A percentile compares a stretch with the other conserved stretches of the same genome.
Evolutionary conservation across 2,797 vertebrate genomes (phyloP).

Genomic region (Megalops cyprinoides): DNA sequence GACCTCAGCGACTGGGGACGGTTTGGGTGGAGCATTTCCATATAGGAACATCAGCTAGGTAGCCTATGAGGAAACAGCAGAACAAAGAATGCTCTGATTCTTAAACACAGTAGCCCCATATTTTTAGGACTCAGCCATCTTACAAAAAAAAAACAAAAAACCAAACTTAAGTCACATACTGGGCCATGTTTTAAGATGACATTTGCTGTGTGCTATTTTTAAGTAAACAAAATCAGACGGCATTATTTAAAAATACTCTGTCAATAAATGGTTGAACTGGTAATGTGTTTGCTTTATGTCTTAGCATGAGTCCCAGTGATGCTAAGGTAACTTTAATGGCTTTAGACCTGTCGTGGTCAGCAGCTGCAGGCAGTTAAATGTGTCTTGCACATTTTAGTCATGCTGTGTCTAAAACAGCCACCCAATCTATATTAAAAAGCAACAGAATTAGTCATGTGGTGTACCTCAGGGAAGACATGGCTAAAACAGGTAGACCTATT

Average conservation of each 20-base stretch:
- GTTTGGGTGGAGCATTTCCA: background rate
- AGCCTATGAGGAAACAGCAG: background rate
- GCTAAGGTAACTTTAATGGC: background rate
- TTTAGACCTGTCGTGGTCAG: background rate
- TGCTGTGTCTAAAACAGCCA: background rate
- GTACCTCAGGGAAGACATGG: background rate
- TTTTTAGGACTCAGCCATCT: background rate
- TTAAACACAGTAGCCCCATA: background rate
- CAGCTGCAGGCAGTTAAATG: background rate
- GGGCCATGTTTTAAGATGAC: background rate
- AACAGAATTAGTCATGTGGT: background rate
- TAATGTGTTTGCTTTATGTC: background rate
- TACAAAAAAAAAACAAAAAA: background rate
- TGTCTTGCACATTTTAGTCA: too few relatives aligned
- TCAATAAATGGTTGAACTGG: background rate
- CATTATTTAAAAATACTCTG: too few relatives aligned
- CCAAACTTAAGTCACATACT: background rate
- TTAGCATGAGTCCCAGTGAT: background rate
- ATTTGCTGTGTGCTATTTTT: too few relatives aligned
- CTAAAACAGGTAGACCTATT: background rate
- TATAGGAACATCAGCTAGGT: background rate
- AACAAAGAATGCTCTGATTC: slow-evolving; percentile 3
- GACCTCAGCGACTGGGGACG: background rate
- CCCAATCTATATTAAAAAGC: background rate
- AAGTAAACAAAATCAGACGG: too few relatives aligned